Conservation (phyloP, 2,113 vertebrate species). For the Setophaga petechia region DNA sequence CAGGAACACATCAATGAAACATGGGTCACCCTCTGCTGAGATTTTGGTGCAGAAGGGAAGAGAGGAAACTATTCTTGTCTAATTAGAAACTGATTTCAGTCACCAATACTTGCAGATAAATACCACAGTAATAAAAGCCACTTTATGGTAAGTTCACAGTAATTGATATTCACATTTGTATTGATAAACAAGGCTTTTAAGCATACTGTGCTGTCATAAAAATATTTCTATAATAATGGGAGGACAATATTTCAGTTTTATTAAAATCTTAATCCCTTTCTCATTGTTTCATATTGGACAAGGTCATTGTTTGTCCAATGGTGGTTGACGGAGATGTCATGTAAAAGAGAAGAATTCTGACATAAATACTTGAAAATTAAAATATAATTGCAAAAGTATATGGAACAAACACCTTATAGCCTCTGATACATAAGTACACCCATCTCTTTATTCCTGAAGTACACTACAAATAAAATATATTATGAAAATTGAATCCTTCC, state of each 20-base stretch:
- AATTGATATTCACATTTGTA: neutral
- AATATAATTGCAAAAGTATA: neutral
- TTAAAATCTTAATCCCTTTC: neutral
- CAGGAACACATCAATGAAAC: slow-evolving; percentile 13
- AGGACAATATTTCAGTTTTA: neutral
- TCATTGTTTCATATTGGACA: neutral
- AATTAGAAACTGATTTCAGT: slow-evolving; percentile 9
- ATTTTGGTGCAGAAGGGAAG: neutral
- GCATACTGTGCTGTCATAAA: neutral
- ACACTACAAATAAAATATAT: neutral
- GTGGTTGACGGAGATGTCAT: neutral
- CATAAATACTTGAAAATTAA: neutral
- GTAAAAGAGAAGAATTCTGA: neutral
- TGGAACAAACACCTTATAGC: neutral
- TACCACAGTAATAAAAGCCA: neutral
- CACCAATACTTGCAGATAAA: neutral
- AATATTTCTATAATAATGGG: neutral
- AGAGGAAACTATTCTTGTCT: neutral
- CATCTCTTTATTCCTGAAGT: neutral
- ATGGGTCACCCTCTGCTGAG: slow-evolving; percentile 35
- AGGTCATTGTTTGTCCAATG: neutral
- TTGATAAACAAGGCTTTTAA: neutral
- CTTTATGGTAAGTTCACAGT: neutral
- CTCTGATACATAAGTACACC: fast-evolving
- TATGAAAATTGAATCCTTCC: neutral